These are phyloP conservation scores for Prionailurus bengalensis DNA, from an alignment of 2,113 vertebrate species.

Conservation along the genomic window DNA sequence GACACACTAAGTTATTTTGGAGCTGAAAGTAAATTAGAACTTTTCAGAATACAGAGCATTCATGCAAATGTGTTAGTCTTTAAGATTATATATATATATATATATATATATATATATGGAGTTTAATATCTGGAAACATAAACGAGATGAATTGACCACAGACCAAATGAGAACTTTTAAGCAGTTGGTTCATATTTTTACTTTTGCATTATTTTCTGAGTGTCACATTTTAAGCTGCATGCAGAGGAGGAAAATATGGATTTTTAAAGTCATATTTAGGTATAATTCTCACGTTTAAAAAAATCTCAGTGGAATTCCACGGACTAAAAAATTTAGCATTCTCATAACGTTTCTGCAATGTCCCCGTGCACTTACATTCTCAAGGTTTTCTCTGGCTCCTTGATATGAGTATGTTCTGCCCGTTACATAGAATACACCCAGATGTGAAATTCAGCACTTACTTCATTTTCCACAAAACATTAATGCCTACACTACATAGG, in stretches of 20 bases:
- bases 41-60: neutral
- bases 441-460: neutral
- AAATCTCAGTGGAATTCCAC: neutral
- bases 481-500: neutral
- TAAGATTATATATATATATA: no score
- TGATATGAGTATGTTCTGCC: neutral
- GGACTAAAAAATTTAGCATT: neutral
- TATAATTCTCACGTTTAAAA: neutral
- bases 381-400: neutral
- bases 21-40: neutral
- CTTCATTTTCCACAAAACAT: neutral
- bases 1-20: neutral
- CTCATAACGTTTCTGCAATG: neutral
- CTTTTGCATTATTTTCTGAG: neutral
- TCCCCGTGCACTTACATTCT: neutral
- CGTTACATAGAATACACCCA: neutral
- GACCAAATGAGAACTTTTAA: neutral
- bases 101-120: no score
- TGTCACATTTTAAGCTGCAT: neutral
- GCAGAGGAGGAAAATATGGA: neutral
- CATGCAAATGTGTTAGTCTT: neutral
- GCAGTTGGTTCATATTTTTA: neutral
- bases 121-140: neutral
- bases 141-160: neutral
- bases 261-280: neutral